These are phyloP conservation scores for Eledona agricola DNA, from an alignment of 2,888 invertebrate genomes.

Conservation along the genomic window DNA sequence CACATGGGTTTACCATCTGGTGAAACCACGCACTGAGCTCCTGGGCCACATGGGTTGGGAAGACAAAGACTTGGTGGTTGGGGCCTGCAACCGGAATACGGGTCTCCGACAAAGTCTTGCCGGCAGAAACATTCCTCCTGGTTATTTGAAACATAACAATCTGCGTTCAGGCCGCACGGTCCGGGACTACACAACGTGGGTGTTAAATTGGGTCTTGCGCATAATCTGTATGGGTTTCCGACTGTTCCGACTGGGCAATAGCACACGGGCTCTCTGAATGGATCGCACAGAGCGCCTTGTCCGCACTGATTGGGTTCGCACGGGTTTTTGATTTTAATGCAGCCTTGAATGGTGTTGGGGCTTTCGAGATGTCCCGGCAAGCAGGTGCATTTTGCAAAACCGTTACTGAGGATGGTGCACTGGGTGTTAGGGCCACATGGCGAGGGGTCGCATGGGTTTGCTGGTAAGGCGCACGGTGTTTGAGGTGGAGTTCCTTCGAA, in stretches of 20 bases:
- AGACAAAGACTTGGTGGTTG: slow-evolving; percentile 76
- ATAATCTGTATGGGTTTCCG: slow-evolving; percentile 85
- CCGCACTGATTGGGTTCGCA: slow-evolving; percentile 88
- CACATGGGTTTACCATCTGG: slow-evolving; percentile 77
- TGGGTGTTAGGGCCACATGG: slow-evolving; percentile 91
- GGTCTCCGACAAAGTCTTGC: slow-evolving; percentile 79
- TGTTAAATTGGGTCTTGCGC: slow-evolving; percentile 69
- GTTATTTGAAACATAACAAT: slow-evolving; percentile 84
- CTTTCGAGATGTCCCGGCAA: slow-evolving; percentile 83
- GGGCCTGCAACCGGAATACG: slow-evolving; percentile 78
- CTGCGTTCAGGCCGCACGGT: slow-evolving; percentile 83
- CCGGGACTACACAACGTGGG: slow-evolving; percentile 78
- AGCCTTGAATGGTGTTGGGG: slow-evolving; percentile 87
- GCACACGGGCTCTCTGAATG: slow-evolving; percentile 80
- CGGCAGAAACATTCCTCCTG: slow-evolving; percentile 87
- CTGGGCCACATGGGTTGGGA: slow-evolving; percentile 84
- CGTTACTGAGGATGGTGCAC: slow-evolving; percentile 79
- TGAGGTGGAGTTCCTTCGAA: slow-evolving; percentile 86
- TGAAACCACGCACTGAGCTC: slow-evolving; percentile 75
- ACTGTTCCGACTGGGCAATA: slow-evolving; percentile 84
- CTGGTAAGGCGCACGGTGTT: slow-evolving; percentile 74
- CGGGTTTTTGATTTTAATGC: slow-evolving; percentile 79
- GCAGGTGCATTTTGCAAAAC: slow-evolving; percentile 89
- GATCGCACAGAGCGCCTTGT: slow-evolving; percentile 80
- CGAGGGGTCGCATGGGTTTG: slow-evolving; percentile 83